phyloP scores from a whole-genome alignment of 2,113 vertebrate species.

The Heteronetta atricapilla region DNA sequence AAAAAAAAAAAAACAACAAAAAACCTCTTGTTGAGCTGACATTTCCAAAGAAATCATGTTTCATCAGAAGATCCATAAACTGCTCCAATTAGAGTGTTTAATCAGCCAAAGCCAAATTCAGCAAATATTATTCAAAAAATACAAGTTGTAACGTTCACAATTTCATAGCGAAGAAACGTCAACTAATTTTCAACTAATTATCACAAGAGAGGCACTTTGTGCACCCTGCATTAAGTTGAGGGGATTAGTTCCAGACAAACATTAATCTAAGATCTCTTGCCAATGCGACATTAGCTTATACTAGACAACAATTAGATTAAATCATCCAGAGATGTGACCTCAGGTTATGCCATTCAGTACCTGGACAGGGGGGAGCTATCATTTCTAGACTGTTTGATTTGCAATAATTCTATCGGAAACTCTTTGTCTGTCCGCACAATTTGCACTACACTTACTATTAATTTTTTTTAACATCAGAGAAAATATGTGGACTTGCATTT shows the following conservation, averaged over 20 bases:
- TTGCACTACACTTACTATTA: background rate
- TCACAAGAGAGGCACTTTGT: slow-evolving; percentile 18
- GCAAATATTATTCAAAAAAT: background rate
- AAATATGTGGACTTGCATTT: background rate
- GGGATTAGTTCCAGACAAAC: slow-evolving; percentile 42
- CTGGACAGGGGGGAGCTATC: background rate
- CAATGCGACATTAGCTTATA: background rate
- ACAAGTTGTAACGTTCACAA: slow-evolving; percentile 3
- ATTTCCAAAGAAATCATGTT: background rate
- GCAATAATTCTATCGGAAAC: slow-evolving; percentile 9
- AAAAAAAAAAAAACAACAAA: background rate
- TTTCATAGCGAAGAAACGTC: background rate
- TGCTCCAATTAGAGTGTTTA: background rate
- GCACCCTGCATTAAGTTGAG: background rate
- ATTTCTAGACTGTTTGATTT: background rate
- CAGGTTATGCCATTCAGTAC: background rate
- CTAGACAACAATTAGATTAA: slow-evolving; percentile 38
- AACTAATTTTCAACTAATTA: slow-evolving; percentile 31
- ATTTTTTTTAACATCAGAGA: background rate
- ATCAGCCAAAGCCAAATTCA: background rate
- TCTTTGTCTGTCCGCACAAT: background rate
- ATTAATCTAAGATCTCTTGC: slow-evolving; percentile 34
- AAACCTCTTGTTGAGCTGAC: background rate
- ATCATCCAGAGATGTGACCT: slow-evolving; percentile 4
- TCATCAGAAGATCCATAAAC: background rate